Base-by-base conservation (phyloP, 2,797 vertebrate species). In the Notolabrus celidotus region DNA sequence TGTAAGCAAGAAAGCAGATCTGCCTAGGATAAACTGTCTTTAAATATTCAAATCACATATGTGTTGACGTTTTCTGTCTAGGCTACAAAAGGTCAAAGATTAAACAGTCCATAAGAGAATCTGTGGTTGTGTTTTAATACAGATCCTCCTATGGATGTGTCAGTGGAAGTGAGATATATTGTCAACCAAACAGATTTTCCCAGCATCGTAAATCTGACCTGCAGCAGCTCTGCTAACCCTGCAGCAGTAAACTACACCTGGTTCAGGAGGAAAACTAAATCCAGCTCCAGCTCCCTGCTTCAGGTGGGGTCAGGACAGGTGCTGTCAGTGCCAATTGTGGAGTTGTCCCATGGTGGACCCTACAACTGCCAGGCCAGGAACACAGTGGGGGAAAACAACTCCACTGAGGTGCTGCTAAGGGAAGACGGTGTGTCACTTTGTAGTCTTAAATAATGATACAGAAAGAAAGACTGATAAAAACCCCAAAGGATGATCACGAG, bases 151-250 rank as follows among this genome's bases (percentile, higher is more conserved):
- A 1, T 79, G 20, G 83, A 83, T n/a, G 64, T 83, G 5, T 67
- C 74, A 8, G 47, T 79, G 36, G 64, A 80, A 36, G 34, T 70
- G 56, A 84, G 20, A 39, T 14, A 9, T 15, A 1, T 42, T 22
- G 64, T 41, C 14, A 7, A 3, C 16, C 67, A 76, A 46, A 19
- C 41, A 7, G 47, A 41, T 11, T n/a, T n/a, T n/a, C 62, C 66
- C 64, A 67, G 71, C 60, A 6, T 78, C 20, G 70, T 88, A 53
- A 89, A 73, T 31, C 53, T 90, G 80, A 85, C 60, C 62, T 91
- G 88, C 79, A 81, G 22, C 79, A 77, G 77, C 42, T 19, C 3
- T 11, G 85, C 83, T n/a, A 82, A 80, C 42, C 90, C 88, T 47
- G 63, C 68, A 15, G 69, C 76, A 51, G 23, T 67, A 27, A 20